Conservation (phyloP, 2,113 vertebrate species). For the Otolemur garnettii region DNA sequence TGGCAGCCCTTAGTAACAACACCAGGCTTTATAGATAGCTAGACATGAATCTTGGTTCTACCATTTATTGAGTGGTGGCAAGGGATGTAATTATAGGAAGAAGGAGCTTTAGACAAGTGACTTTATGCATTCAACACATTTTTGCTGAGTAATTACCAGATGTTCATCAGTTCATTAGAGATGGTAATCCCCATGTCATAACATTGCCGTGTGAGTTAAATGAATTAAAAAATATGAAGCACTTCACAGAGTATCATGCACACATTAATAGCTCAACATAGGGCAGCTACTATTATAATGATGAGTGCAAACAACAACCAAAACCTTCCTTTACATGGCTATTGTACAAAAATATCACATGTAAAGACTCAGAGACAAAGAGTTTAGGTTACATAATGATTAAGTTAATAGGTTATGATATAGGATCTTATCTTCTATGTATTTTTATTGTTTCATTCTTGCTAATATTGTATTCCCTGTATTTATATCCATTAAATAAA, state of each 20-base stretch:
- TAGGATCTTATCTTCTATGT: neutral
- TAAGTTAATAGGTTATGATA: conserved; percentile 2
- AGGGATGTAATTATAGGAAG: accelerated
- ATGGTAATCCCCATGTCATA: neutral
- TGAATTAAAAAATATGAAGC: neutral
- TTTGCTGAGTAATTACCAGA: neutral
- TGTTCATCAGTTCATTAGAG: neutral
- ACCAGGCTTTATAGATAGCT: neutral
- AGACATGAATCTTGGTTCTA: neutral
- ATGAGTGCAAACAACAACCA: neutral
- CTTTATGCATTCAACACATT: neutral
- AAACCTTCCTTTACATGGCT: neutral
- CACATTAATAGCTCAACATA: neutral
- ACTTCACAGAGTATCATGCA: neutral
- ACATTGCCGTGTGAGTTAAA: neutral
- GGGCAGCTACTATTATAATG: neutral
- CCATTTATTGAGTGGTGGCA: neutral
- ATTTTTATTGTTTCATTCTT: conserved; percentile 7
- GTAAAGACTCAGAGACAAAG: neutral
- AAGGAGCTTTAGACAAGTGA: neutral
- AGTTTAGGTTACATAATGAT: neutral
- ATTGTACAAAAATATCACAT: neutral
- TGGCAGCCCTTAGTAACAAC: neutral
- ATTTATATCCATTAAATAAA: conserved; percentile 13
- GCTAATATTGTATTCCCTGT: neutral